Base-by-base conservation (phyloP, 1,140 invertebrate genomes). In the Sminthurinus signatus region DNA sequence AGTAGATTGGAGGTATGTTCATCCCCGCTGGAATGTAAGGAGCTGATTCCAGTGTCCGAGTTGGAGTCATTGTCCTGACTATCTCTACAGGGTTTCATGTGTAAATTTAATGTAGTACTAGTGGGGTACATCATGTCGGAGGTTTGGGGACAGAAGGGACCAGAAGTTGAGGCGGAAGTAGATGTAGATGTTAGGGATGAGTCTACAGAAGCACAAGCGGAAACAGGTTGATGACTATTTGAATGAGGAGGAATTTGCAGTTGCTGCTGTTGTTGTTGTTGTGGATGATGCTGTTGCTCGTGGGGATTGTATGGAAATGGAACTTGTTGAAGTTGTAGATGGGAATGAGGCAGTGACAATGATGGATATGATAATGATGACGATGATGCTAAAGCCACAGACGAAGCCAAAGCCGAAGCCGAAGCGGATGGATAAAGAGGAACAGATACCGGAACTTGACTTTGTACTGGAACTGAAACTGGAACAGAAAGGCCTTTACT, bases 1-100 rank as follows among this genome's bases (percentile, higher is more conserved):
- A 76, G 75, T 27, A 65, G 73, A n/a, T n/a, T n/a, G n/a, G n/a
- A 36, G 1, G 75, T 73, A 27, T 54, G 48, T 73, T 78, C 75
- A 69, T 78, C 76, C 73, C 79, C 77, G 57, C 80, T 80, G 57
- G 79, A 80, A 71, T 81, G 79, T 50, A 82, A 71, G 0, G 80
- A 81, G 70, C 81, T 81, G 2, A 82, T 75, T 0, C 81, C 81
- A 0, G 81, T 82, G 69, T 82, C 81, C 0, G 81, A 82, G 68
- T 81, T 81, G n/a, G 78, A 79, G 69, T 81, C 81, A 29, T 75
- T 76, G 52, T 80, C 79, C 55, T 75, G 60, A 25, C 21, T 19
- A 36, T 56, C 39, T 42, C 52, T 14, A 32, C 25, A 36, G 2
- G 28, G 60, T 27, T 54, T 62, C 10, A 62, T 43, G 52, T 32